Base-by-base conservation (phyloP, 1,140 invertebrate species). In the Nomia melanderi region DNA sequence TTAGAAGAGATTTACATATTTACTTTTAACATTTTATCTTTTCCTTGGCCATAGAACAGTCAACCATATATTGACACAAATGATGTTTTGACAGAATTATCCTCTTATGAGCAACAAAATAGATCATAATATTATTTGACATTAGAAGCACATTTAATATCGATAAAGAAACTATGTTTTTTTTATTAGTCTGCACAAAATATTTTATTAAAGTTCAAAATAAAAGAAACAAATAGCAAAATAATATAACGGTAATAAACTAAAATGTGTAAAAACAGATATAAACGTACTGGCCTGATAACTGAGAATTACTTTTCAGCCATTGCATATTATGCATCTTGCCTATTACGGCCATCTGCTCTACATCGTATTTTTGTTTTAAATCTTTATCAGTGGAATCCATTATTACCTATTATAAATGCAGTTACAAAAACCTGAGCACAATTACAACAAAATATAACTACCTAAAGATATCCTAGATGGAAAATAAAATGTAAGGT, bases 291-390 rank as follows among this genome's bases (percentile, higher is more conserved):
- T 67, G 63, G 63, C 67, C 71, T 77, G 79, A 23, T 27, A 79
- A 56, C 31, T 57, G 29, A 75, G 79, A 62, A 73, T 54, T 79
- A 65, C 31, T 75, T 80, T 86, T 87, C 60, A 88, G 77, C 87
- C 87, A 88, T 54, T 84, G 69, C 87, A 88, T 85, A 41, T 71
- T 79, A 60, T 80, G 78, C 27, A 88, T 62, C 62, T 82, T 86
- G 63, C 57, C 71, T 41, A 88, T 76, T 59, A 84, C 33, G 56
- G 69, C 36, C 29, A 54, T 65, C 53, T 77, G 71, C 76, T 79
- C 39, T 78, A 72, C 29, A 54, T 53, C n/a, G 39, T 31, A 57
- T 36, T 54, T 62, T 11, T 63, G 64, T 81, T 75, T 66, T 47
- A 77, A 80, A 76, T 71, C 41, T 75, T 12, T 80, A 72, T 71